These are phyloP conservation scores for Empis livida DNA, from an alignment of 2,888 invertebrate species.

Conservation along the genomic window DNA sequence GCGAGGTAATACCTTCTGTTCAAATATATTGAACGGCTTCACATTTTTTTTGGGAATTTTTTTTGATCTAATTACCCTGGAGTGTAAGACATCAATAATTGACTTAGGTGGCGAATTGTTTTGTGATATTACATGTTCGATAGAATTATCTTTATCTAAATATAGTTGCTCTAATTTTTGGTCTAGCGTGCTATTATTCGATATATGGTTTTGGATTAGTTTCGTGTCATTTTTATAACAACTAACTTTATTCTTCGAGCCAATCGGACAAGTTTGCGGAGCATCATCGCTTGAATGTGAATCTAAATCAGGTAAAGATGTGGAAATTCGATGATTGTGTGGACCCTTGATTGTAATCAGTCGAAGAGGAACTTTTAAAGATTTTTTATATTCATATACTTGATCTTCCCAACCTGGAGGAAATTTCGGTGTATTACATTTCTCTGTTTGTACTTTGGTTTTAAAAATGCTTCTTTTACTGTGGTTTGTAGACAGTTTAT, in stretches of 20 bases:
- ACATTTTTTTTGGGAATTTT: neutral
- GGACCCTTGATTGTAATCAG: conserved; percentile 68
- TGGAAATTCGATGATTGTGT: conserved; percentile 54
- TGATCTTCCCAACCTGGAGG: conserved; percentile 66
- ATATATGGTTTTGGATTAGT: too few relatives aligned
- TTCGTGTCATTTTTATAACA: too few relatives aligned
- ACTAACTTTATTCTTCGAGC: too few relatives aligned
- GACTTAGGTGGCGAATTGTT: conserved; percentile 25
- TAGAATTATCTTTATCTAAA: too few relatives aligned
- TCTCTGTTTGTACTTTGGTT: conserved; percentile 6
- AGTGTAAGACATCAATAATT: conserved; percentile 33
- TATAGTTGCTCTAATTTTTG: too few relatives aligned
- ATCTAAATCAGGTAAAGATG: conserved; percentile 66
- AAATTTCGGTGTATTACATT: conserved; percentile 58
- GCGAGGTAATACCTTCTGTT: conserved; percentile 11
- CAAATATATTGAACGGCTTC: conserved; percentile 4
- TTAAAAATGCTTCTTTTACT: too few relatives aligned
- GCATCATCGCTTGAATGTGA: conserved; percentile 49
- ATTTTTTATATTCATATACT: conserved; percentile 67
- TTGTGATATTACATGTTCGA: too few relatives aligned
- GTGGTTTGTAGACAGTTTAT: too few relatives aligned
- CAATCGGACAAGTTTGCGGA: too few relatives aligned
- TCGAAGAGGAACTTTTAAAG: conserved; percentile 66
- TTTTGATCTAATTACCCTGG: conserved; percentile 20
- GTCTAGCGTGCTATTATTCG: too few relatives aligned